Evolutionary conservation across 1,140 invertebrate genomes (phyloP).

Genomic region (Platyscapa corneri): DNA sequence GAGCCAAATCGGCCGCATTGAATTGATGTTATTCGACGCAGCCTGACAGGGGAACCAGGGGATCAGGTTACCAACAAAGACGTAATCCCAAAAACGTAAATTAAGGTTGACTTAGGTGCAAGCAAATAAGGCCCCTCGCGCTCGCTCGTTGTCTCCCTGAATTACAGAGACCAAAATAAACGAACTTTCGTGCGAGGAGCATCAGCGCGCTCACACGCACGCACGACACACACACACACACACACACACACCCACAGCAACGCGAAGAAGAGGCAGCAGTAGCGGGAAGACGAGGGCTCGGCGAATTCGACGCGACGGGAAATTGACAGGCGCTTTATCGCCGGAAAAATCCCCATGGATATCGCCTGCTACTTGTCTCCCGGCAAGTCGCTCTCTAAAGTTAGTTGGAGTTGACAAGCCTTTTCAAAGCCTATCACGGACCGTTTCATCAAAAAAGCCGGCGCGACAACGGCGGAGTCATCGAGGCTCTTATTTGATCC

Average conservation of each 20-base stretch:
- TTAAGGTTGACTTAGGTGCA: not conserved
- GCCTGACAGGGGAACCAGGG: not conserved
- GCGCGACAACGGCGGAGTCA: constrained; percentile 6
- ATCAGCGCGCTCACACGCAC: not conserved
- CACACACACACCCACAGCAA: too few species aligned
- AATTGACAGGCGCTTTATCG: constrained; percentile 64
- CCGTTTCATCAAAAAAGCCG: constrained; percentile 41
- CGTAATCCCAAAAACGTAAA: not conserved
- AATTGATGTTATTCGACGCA: not conserved
- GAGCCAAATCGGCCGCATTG: not conserved
- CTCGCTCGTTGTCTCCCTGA: not conserved
- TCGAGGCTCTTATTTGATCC: constrained; percentile 5
- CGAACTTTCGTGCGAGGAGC: not conserved
- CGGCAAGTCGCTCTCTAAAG: constrained; percentile 5
- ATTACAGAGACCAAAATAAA: constrained; percentile 21
- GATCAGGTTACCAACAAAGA: not conserved
- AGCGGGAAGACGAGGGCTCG: constrained; percentile 48
- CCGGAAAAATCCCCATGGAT: constrained; percentile 55
- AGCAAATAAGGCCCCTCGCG: not conserved
- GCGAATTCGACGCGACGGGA: constrained; percentile 57
- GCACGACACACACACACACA: not conserved
- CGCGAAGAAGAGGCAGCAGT: too few species aligned
- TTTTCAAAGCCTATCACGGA: constrained; percentile 50
- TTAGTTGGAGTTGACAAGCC: constrained; percentile 49
- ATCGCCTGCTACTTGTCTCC: not conserved